A percentile compares a stretch with the other conserved stretches of the same genome.
Conservation (phyloP, 2,113 vertebrate genomes). For the Zosterops borbonicus region DNA sequence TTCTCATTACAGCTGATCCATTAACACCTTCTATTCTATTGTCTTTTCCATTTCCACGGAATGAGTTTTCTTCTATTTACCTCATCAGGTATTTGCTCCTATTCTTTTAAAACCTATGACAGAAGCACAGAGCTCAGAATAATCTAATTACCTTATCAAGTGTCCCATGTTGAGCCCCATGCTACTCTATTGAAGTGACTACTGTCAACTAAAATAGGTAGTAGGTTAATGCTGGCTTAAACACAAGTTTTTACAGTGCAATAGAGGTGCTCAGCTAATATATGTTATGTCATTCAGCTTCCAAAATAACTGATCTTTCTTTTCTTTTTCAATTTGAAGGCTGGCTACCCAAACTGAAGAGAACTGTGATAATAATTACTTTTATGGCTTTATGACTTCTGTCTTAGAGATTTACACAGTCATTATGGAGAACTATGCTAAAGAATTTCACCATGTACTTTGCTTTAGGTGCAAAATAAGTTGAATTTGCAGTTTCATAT, state of each 20-base stretch:
- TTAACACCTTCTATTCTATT: not conserved
- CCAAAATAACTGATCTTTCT: not conserved
- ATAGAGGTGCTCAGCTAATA: not conserved
- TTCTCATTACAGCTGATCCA: not conserved
- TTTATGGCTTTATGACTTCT: not conserved
- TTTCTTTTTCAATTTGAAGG: not conserved
- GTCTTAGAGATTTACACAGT: not conserved
- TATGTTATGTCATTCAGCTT: not conserved
- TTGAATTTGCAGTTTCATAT: not conserved
- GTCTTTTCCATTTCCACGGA: not conserved
- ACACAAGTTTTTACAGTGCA: not conserved
- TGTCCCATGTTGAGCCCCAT: not conserved
- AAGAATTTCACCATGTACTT: not conserved
- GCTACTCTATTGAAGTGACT: not conserved
- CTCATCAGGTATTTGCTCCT: not conserved
- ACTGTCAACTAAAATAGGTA: not conserved
- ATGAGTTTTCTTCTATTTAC: not conserved
- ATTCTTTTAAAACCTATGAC: not conserved
- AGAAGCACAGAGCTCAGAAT: not conserved
- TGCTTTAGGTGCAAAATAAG: not conserved
- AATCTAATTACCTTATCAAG: constrained; percentile 10
- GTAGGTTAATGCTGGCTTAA: constrained; percentile 41
- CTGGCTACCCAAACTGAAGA: not conserved
- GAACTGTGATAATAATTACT: not conserved
- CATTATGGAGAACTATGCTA: not conserved